These are phyloP conservation scores for Acholoe squamosa DNA, from an alignment of 2,888 invertebrate species.

Conservation along the genomic window DNA sequence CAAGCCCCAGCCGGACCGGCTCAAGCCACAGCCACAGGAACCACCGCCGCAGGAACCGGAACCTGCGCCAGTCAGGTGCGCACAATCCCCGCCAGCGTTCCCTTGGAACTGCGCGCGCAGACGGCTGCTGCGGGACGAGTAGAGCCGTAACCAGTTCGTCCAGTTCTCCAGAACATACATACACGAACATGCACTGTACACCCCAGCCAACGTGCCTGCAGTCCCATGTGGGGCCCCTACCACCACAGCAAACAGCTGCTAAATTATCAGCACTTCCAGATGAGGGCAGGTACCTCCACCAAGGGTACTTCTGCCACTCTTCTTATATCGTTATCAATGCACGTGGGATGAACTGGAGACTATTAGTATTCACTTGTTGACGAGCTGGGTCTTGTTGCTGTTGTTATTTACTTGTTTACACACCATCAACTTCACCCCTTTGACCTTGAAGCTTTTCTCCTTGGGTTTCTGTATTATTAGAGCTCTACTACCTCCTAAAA, in stretches of 20 bases:
- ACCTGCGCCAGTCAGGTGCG: conserved; percentile 61
- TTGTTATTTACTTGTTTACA: not conserved
- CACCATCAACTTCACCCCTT: not conserved
- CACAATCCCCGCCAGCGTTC: conserved; percentile 57
- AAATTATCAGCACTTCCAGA: too few relatives aligned
- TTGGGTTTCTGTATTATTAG: not conserved
- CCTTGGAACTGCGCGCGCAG: conserved; percentile 53
- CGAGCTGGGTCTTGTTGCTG: too few relatives aligned
- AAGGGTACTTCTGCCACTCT: too few relatives aligned
- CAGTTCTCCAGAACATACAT: conserved; percentile 65
- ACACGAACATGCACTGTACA: conserved; percentile 58
- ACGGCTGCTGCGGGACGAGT: conserved; percentile 56
- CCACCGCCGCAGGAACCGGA: conserved; percentile 45
- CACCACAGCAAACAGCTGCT: too few relatives aligned
- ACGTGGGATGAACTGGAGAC: too few relatives aligned
- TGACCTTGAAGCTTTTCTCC: not conserved
- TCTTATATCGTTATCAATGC: too few relatives aligned
- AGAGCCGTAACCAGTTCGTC: conserved; percentile 63
- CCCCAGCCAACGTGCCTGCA: conserved; percentile 36
- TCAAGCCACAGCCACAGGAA: conserved; percentile 22
- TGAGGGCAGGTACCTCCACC: too few relatives aligned
- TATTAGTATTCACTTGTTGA: too few relatives aligned
- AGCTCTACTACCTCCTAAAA: not conserved
- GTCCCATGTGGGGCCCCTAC: not conserved
- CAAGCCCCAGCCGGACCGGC: conserved; percentile 2